Evolutionary conservation across 2,797 vertebrate genomes (phyloP), one percentile per base, ranked within the genome.

Genomic region (Diglossa cyanea): DNA sequence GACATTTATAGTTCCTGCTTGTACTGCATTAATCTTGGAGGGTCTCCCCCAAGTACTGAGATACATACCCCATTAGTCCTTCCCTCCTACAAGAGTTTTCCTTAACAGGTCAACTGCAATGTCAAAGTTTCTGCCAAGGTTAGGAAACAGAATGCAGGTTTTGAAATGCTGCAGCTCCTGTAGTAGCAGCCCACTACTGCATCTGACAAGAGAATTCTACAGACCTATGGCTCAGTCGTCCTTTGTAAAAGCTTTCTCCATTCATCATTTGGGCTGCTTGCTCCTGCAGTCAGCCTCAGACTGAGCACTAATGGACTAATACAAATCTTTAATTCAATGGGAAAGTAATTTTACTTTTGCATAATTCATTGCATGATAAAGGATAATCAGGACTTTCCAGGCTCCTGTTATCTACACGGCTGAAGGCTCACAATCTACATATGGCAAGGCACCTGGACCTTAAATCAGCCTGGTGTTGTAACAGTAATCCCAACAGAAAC

Each of bases 321-420:
- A 83, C 23, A 93, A 84, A 85, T 67, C 33, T 45, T 55, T 20
- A 75, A 83, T 90, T 93, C 68, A 82, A 30, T 26, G 51, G 68
- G 68, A 94, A 93, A 77, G 81, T 86, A 63, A 72, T 89, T 87
- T 94, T 37, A 71, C 72, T 88, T 88, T 42, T 90, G 83, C 45
- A 92, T 91, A 93, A 94, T 91, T 92, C 80, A 87, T 65, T 74
- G 61, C 31, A 73, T 0, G 3, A 44, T 63, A 63, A 86, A 77
- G 61, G 45, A 33, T 40, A 72, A 61, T 40, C 54, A 72, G 70
- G 79, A 60, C 47, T 85, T 90, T 31, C 78, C 47, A 78, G 78
- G 44, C 35, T 89, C 16, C 6, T 0, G 1, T 77, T 94, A 55
- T 65, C 92, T 74, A 30, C 62, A 9, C 12, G 30, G 39, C 58